A percentile compares a stretch with the other conserved stretches of the same genome.
phyloP scores from a whole-genome alignment of 2,888 invertebrate species.

The Griposia aprilina region DNA sequence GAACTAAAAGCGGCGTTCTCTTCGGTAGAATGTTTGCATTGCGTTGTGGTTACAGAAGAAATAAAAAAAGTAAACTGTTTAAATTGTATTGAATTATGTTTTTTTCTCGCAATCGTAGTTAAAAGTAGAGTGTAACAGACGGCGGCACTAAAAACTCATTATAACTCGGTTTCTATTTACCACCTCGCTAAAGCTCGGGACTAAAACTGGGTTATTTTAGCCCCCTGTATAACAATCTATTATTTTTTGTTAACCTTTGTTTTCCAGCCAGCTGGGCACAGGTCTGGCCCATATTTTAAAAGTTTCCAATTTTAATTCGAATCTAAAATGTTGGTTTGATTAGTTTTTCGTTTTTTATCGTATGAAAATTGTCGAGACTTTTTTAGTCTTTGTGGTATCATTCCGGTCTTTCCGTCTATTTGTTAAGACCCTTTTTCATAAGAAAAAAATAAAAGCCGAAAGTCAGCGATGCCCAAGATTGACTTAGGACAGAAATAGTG shows the following conservation, averaged over 20 bases:
- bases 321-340: not conserved
- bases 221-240: no score
- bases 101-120: no score
- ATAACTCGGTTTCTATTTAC: no score
- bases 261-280: not conserved
- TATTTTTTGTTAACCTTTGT: not conserved
- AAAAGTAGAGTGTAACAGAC: no score
- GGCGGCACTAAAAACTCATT: no score
- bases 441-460: not conserved
- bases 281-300: not conserved
- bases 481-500: not conserved
- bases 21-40: no score
- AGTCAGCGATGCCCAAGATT: not conserved
- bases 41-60: no score
- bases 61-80: no score
- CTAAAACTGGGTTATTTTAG: no score
- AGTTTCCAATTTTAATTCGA: not conserved
- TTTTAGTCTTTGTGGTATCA: not conserved
- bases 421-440: not conserved
- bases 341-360: not conserved
- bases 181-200: no score
- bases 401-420: not conserved
- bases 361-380: not conserved
- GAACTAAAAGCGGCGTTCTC: no score
- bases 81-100: no score